Percentiles rank a stretch among this genome's conserved stretches.
Conservation (phyloP, 1,140 invertebrate species). For the Sycophaga agraensis region DNA sequence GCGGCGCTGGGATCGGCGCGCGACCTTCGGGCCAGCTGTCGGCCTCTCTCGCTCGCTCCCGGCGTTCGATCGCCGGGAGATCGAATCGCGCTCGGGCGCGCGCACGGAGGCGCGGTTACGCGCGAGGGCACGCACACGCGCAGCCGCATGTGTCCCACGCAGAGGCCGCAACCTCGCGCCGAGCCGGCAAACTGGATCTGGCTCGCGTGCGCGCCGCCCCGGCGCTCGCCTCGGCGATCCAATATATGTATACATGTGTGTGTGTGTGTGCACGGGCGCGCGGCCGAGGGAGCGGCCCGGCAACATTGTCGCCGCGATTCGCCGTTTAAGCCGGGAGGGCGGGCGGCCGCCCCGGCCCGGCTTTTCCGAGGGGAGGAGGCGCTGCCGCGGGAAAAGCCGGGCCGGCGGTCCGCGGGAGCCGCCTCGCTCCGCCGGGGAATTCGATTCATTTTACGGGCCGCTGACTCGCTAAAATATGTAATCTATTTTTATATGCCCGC, state of each 20-base stretch:
- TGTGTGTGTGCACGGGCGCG: too few relatives aligned
- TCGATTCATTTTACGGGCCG: too few relatives aligned
- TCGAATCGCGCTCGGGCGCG: not conserved
- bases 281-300: too few relatives aligned
- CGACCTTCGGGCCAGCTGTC: conserved; percentile 26
- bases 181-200: conserved; percentile 32
- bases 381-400: not conserved
- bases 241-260: too few relatives aligned
- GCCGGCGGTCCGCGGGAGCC: not conserved
- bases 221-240: not conserved
- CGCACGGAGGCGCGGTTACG: not conserved
- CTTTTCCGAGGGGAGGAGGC: too few relatives aligned
- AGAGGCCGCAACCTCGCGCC: conserved; percentile 4
- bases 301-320: conserved; percentile 47
- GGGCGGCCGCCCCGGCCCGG: too few relatives aligned
- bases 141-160: not conserved
- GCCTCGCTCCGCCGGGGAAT: too few relatives aligned
- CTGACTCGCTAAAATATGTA: too few relatives aligned
- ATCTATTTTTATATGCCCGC: too few relatives aligned
- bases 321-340: too few relatives aligned
- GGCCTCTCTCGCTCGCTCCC: conserved; percentile 1
- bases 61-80: not conserved
- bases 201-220: not conserved
- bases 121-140: too few relatives aligned
- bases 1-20: not conserved